phyloP scores from a whole-genome alignment of 2,888 invertebrate species.

The Chloroclystis v-ata region DNA sequence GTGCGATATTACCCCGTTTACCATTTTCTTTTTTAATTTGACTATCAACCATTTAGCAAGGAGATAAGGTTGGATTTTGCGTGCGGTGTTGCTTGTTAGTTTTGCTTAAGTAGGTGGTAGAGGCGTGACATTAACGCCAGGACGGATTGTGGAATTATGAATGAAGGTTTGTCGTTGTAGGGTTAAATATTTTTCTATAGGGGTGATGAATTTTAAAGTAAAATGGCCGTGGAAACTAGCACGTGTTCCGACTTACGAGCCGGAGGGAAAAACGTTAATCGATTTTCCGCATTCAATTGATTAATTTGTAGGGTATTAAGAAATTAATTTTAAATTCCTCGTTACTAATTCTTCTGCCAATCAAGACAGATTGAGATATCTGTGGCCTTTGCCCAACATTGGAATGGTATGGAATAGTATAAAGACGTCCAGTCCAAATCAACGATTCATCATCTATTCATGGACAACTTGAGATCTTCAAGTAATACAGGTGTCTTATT shows the following conservation, averaged over 20 bases:
- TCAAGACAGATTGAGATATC: no score
- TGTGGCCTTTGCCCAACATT: no score
- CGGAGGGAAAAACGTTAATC: conserved; percentile 4
- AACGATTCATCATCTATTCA: no score
- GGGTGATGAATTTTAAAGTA: conserved; percentile 57
- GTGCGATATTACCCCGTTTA: conserved; percentile 62
- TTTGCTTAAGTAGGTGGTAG: conserved; percentile 60
- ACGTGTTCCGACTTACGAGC: conserved; percentile 5
- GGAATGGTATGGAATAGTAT: no score
- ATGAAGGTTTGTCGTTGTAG: conserved; percentile 68
- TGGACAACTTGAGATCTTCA: no score
- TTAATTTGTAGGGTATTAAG: no score
- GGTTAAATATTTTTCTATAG: conserved; percentile 62
- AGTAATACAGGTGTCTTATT: no score
- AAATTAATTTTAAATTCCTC: no score
- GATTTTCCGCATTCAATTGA: background rate
- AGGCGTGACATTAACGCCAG: conserved; percentile 76
- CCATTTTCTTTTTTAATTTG: conserved; percentile 28
- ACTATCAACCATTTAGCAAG: conserved; percentile 27
- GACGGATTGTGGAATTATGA: conserved; percentile 65
- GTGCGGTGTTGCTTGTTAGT: conserved; percentile 41
- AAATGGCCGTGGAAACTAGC: conserved; percentile 48
- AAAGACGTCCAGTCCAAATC: no score
- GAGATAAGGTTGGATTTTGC: conserved; percentile 32
- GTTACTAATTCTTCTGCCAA: no score